Conservation (phyloP, 2,797 vertebrate genomes). For the Coregonus ussuriensis region DNA sequence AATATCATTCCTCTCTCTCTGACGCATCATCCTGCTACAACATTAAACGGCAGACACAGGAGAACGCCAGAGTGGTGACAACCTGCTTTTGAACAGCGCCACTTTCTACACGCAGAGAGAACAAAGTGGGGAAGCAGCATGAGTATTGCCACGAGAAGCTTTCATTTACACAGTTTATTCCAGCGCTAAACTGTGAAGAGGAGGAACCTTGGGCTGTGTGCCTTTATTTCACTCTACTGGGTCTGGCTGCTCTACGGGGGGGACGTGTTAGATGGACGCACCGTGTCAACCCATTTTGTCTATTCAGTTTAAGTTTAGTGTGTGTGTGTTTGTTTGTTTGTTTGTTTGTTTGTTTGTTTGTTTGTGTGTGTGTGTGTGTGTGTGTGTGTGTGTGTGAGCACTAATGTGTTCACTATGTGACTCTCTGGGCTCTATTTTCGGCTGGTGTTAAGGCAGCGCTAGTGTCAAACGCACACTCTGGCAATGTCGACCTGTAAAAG, state of each 20-base stretch:
- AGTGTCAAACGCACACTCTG: no score
- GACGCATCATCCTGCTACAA: neutral
- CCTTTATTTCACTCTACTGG: constrained; percentile 42
- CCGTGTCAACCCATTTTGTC: neutral
- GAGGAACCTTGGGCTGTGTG: constrained; percentile 51
- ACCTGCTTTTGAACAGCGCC: constrained; percentile 35
- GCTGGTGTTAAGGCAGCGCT: no score
- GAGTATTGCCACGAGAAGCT: constrained; percentile 41
- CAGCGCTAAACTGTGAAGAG: constrained; percentile 24
- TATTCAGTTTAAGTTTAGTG: no score
- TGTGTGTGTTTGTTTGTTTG: constrained; percentile 1
- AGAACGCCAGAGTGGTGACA: constrained; percentile 25
- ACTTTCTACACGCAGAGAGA: constrained; percentile 32
- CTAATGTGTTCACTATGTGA: no score
- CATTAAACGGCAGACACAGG: constrained; percentile 24
- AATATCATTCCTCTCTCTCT: neutral
- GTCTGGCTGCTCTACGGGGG: constrained; percentile 16
- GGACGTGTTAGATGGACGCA: neutral
- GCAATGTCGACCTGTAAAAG: no score
- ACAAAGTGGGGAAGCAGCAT: constrained; percentile 49
- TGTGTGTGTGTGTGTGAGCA: no score
- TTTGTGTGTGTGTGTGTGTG: neutral
- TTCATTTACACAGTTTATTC: constrained; percentile 56
- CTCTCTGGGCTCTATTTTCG: no score
- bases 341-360: neutral